A percentile compares a stretch with the other conserved stretches of the same genome.
These are phyloP conservation scores for Streptopelia turtur DNA, from an alignment of 2,797 vertebrate genomes.

Conservation along the genomic window DNA sequence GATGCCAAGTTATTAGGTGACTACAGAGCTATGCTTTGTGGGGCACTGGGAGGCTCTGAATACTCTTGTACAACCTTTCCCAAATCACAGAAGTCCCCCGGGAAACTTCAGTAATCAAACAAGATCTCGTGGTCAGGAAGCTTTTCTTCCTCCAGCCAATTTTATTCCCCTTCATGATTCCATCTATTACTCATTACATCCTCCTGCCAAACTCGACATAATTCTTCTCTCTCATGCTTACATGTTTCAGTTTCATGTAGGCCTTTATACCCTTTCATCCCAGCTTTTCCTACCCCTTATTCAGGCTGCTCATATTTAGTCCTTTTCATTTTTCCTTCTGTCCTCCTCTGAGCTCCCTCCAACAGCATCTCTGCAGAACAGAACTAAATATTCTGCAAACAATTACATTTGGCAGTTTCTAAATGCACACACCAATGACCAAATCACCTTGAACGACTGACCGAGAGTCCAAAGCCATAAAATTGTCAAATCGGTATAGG, in stretches of 20 bases:
- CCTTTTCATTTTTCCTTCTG: background rate
- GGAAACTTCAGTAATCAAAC: slow-evolving; percentile 64
- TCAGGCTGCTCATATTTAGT: background rate
- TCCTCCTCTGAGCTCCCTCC: background rate
- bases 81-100: slow-evolving; percentile 65
- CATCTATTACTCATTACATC: slow-evolving; percentile 71
- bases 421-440: slow-evolving; percentile 37
- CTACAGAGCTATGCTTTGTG: slow-evolving; percentile 40
- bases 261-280: background rate
- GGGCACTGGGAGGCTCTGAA: slow-evolving; percentile 24
- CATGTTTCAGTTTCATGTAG: background rate
- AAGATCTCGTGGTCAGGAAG: slow-evolving; percentile 67
- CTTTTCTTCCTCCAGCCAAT: slow-evolving; percentile 63
- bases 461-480: slow-evolving; percentile 57
- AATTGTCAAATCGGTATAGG: slow-evolving; percentile 43
- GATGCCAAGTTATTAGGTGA: slow-evolving; percentile 23
- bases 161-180: slow-evolving; percentile 67
- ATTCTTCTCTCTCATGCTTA: slow-evolving; percentile 42
- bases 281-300: background rate
- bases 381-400: slow-evolving; percentile 8
- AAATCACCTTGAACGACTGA: slow-evolving; percentile 62
- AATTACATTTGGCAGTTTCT: background rate
- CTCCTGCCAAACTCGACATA: slow-evolving; percentile 58
- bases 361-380: background rate
- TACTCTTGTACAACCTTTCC: slow-evolving; percentile 60